Conservation (phyloP, 1,140 invertebrate genomes). For the Zaprionus kolodkinae region DNA sequence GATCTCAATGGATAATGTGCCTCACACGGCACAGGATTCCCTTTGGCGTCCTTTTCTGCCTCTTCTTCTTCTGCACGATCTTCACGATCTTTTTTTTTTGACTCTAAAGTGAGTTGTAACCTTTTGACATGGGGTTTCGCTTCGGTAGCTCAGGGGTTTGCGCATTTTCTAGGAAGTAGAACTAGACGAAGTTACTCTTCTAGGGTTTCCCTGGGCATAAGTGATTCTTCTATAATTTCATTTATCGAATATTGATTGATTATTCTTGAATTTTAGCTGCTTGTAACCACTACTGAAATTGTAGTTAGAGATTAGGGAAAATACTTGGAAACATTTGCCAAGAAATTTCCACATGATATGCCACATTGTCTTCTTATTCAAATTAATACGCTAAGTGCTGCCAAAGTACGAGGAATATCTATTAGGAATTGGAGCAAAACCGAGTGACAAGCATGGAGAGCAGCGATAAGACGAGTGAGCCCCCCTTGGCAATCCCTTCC, state of each 20-base stretch:
- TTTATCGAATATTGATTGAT: neutral
- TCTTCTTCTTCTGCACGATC: neutral
- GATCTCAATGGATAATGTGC: constrained; percentile 66
- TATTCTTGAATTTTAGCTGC: neutral
- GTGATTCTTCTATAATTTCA: neutral
- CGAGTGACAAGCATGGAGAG: constrained; percentile 23
- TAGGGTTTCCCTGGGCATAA: neutral
- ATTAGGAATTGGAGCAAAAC: constrained; percentile 72
- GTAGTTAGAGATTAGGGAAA: neutral
- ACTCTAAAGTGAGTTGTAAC: constrained; percentile 20
- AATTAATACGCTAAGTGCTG: constrained; percentile 53
- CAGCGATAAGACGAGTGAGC: constrained; percentile 15
- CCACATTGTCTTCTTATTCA: constrained; percentile 28
- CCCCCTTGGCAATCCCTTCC: neutral
- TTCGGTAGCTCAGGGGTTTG: constrained; percentile 19
- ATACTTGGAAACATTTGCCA: neutral
- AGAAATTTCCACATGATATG: constrained; percentile 37
- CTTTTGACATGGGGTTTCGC: constrained; percentile 60
- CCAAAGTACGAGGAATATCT: constrained; percentile 56
- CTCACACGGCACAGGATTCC: constrained; percentile 18
- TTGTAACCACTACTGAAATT: neutral
- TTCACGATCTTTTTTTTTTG: neutral
- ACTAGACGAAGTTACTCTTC: neutral
- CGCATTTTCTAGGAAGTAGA: neutral
- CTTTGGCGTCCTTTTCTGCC: neutral